Evolutionary conservation across 1,140 invertebrate species (phyloP).

Genomic region (Oncopodura yosiiana): DNA sequence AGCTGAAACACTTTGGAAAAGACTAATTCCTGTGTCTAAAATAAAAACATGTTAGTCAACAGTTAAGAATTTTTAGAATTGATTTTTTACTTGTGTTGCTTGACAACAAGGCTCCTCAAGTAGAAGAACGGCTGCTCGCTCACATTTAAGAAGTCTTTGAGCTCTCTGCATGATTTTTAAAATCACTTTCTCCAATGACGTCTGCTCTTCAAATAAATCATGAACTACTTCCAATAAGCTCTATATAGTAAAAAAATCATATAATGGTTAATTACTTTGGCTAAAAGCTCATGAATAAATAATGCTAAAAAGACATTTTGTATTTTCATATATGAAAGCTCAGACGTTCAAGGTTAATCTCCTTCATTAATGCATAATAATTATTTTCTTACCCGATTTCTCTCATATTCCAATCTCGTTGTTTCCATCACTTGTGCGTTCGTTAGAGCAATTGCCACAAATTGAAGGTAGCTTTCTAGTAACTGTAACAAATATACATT

Average conservation of each 20-base stretch:
- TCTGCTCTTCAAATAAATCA: conserved; percentile 47
- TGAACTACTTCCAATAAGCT: conserved; percentile 46
- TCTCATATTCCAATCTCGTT: conserved; percentile 44
- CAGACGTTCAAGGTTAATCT: too few relatives aligned
- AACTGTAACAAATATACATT: conserved; percentile 37
- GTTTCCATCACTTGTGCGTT: conserved; percentile 46
- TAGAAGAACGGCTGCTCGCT: conserved; percentile 43
- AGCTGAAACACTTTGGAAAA: conserved; percentile 42
- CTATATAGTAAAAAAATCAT: conserved; percentile 34
- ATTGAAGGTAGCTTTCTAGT: conserved; percentile 45
- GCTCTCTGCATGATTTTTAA: conserved; percentile 46
- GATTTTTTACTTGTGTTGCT: too few relatives aligned
- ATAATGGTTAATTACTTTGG: too few relatives aligned
- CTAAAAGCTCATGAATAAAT: too few relatives aligned
- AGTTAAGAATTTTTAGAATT: too few relatives aligned
- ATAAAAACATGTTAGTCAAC: conserved; percentile 9
- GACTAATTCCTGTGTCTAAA: conserved; percentile 34
- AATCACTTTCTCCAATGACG: conserved; percentile 44
- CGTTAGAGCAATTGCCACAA: conserved; percentile 45
- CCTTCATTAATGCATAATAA: too few relatives aligned
- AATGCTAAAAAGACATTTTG: not conserved
- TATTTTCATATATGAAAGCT: not conserved
- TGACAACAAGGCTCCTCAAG: conserved; percentile 40
- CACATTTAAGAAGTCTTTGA: conserved; percentile 44
- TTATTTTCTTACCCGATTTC: conserved; percentile 43